Percentiles rank a stretch among this genome's conserved stretches.
Conservation (phyloP, 1,140 invertebrate genomes). For the Brachystomella parvula region DNA sequence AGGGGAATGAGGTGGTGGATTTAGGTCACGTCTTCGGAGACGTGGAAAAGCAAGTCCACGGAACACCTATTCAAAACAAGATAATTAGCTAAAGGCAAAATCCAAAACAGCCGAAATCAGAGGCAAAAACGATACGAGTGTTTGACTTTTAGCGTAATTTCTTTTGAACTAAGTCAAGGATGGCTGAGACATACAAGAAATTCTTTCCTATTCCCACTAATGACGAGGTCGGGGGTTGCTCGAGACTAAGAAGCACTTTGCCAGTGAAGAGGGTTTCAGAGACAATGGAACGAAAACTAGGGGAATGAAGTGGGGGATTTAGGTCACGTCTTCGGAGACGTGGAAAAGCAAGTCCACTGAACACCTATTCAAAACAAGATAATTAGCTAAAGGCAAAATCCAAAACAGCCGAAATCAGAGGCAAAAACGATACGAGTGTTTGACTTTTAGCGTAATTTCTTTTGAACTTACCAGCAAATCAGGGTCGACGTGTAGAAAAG, state of each 20-base stretch:
- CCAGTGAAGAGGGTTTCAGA: neutral
- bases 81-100: too few species aligned
- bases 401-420: too few species aligned
- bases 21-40: neutral
- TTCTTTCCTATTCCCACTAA: neutral
- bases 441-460: too few species aligned
- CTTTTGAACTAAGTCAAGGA: too few species aligned
- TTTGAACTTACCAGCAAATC: conserved; percentile 1
- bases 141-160: too few species aligned
- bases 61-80: conserved; percentile 3
- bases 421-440: too few species aligned
- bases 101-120: too few species aligned
- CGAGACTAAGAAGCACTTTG: neutral
- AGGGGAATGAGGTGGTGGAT: neutral
- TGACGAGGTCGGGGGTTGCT: too few species aligned
- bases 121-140: too few species aligned
- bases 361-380: conserved; percentile 1
- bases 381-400: too few species aligned
- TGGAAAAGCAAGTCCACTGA: neutral
- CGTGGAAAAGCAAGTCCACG: neutral
- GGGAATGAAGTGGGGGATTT: neutral
- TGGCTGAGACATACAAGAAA: neutral
- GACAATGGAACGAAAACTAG: neutral
- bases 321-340: neutral
- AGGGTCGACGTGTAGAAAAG: neutral